These are phyloP conservation scores for Hypocryptadius cinnamomeus DNA, from an alignment of 2,113 vertebrate species.

Conservation along the genomic window DNA sequence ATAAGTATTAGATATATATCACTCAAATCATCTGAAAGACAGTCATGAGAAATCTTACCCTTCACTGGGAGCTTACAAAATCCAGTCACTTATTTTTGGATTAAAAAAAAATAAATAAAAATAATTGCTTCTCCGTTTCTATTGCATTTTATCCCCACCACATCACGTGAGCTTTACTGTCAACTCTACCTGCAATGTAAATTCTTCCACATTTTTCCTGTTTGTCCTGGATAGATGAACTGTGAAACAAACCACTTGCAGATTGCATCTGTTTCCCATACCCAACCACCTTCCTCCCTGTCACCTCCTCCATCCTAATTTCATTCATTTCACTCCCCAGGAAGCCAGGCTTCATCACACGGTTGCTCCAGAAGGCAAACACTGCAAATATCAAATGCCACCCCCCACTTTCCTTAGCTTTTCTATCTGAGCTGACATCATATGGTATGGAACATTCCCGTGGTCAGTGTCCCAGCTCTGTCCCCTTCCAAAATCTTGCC, in stretches of 20 bases:
- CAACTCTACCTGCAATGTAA: not conserved
- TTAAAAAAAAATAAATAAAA: not conserved
- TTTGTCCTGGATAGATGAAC: not conserved
- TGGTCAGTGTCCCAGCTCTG: not conserved
- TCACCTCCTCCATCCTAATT: no score
- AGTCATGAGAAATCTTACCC: not conserved
- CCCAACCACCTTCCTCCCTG: not conserved
- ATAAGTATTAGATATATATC: conserved; percentile 10
- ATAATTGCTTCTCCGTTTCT: not conserved
- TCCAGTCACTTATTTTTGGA: not conserved
- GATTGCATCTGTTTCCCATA: not conserved
- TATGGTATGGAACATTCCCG: not conserved
- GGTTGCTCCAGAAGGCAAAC: not conserved
- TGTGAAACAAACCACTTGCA: not conserved
- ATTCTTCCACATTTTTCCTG: not conserved
- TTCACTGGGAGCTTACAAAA: not conserved
- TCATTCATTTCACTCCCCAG: not conserved
- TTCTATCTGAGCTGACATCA: not conserved
- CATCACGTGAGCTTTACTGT: not conserved
- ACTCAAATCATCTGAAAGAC: not conserved
- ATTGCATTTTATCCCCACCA: not conserved
- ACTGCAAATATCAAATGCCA: not conserved
- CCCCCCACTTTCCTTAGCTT: not conserved
- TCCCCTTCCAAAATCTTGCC: not conserved
- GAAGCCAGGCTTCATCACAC: not conserved